A percentile compares a stretch with the other conserved stretches of the same genome.
Conservation (phyloP, 1,140 invertebrate species). For the Hesperophylax magnus region DNA sequence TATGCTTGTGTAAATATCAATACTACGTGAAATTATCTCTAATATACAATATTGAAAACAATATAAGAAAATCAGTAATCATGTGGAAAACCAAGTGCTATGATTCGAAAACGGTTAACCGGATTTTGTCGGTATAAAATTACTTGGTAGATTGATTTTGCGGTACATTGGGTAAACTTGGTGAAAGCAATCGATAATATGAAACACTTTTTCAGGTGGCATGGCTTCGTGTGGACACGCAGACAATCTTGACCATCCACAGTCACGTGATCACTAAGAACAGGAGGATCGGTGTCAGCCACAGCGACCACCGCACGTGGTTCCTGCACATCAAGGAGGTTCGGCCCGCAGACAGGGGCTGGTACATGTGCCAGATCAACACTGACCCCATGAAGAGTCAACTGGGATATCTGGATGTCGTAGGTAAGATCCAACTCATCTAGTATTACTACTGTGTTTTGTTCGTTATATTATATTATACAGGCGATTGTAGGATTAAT, state of each 20-base stretch:
- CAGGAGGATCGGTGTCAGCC: slow-evolving; percentile 87
- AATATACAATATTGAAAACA: too few species aligned
- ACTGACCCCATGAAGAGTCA: slow-evolving; percentile 91
- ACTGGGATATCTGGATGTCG: slow-evolving; percentile 87
- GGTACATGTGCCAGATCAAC: slow-evolving; percentile 93
- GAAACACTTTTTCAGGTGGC: slow-evolving; percentile 78
- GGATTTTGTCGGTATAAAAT: too few species aligned
- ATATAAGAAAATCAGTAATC: too few species aligned
- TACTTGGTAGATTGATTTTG: too few species aligned
- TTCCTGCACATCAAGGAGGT: slow-evolving; percentile 87
- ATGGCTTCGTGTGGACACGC: slow-evolving; percentile 92
- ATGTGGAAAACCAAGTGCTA: too few species aligned
- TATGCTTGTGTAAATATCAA: too few species aligned
- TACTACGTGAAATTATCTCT: too few species aligned
- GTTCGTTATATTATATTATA: too few species aligned
- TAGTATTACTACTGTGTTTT: slow-evolving; percentile 90
- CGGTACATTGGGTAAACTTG: too few species aligned
- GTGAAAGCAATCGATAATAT: too few species aligned
- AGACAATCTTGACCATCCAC: slow-evolving; percentile 93
- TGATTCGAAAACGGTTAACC: too few species aligned
- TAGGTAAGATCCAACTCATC: slow-evolving; percentile 77
- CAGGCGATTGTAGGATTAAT: too few species aligned
- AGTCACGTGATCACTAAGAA: slow-evolving; percentile 92
- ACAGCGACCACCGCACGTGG: slow-evolving; percentile 90
- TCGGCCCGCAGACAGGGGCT: slow-evolving; percentile 83